Evolutionary conservation across 2,888 invertebrate genomes (phyloP).

Genomic region (Drosophila prolongata): DNA sequence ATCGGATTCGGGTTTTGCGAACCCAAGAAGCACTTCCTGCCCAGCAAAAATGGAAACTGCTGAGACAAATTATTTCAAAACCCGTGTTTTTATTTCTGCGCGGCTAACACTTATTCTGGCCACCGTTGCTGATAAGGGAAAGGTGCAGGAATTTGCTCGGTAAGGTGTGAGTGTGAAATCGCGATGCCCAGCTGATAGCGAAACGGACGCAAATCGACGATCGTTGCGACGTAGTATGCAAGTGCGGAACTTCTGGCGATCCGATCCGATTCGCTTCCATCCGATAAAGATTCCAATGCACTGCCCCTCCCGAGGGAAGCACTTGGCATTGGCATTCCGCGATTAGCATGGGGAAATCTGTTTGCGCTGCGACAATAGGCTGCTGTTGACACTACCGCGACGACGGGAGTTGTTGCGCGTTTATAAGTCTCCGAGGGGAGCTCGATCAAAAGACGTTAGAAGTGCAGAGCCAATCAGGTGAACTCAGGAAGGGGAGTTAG

Average conservation of each 20-base stretch:
- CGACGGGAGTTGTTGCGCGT: slow-evolving; percentile 42
- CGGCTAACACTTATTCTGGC: slow-evolving; percentile 7
- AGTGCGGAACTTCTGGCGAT: slow-evolving; percentile 7
- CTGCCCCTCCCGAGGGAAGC: slow-evolving; percentile 6
- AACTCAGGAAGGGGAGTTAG: neutral
- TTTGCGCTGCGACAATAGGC: slow-evolving; percentile 46
- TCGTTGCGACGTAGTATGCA: slow-evolving; percentile 14
- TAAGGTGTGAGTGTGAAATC: slow-evolving; percentile 21
- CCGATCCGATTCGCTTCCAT: slow-evolving; percentile 1
- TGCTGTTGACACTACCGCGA: slow-evolving; percentile 41
- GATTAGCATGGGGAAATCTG: slow-evolving; percentile 27
- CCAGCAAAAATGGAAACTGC: slow-evolving; percentile 4
- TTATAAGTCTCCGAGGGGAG: slow-evolving; percentile 19
- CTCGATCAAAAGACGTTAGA: neutral
- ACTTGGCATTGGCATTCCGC: slow-evolving; percentile 41
- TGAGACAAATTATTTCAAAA: neutral
- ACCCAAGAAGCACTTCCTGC: slow-evolving; percentile 40
- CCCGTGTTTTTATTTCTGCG: neutral
- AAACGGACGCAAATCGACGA: slow-evolving; percentile 17
- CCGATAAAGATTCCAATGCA: slow-evolving; percentile 7
- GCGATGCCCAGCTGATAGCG: slow-evolving; percentile 21
- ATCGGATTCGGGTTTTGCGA: slow-evolving; percentile 5
- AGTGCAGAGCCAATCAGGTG: slow-evolving; percentile 8
- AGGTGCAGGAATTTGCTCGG: slow-evolving; percentile 17
- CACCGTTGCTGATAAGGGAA: slow-evolving; percentile 17